phyloP scores from a whole-genome alignment of 2,797 vertebrate genomes.

The Microcaecilia unicolor region DNA sequence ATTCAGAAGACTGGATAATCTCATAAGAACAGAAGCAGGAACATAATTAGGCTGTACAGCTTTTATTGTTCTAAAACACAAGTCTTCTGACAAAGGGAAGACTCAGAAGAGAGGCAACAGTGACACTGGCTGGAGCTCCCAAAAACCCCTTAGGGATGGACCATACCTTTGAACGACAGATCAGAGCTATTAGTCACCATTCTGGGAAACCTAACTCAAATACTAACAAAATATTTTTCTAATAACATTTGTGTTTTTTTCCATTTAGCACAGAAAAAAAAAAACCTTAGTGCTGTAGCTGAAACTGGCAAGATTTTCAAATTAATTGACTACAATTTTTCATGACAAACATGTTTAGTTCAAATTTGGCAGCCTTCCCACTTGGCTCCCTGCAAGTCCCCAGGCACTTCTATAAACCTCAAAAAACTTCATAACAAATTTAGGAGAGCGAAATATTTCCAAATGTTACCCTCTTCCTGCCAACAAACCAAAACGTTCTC shows the following conservation, averaged over 20 bases:
- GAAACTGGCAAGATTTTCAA: constrained; percentile 53
- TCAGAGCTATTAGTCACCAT: too few species aligned
- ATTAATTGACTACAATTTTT: constrained; percentile 59
- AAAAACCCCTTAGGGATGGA: too few species aligned
- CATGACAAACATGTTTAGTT: constrained; percentile 45
- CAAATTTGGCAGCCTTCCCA: constrained; percentile 39
- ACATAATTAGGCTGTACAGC: too few species aligned
- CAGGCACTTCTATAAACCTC: constrained; percentile 50
- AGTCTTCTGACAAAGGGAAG: too few species aligned
- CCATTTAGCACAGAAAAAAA: constrained; percentile 38
- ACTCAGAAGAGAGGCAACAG: too few species aligned
- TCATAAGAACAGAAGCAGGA: too few species aligned
- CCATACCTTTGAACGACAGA: too few species aligned
- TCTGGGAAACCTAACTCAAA: background rate
- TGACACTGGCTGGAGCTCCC: too few species aligned
- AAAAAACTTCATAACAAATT: constrained; percentile 44
- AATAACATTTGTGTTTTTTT: too few species aligned
- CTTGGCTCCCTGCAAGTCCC: constrained; percentile 38
- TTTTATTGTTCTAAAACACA: too few species aligned
- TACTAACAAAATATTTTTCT: background rate
- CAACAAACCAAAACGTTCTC: constrained; percentile 37
- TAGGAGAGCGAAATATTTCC: constrained; percentile 37
- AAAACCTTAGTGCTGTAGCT: constrained; percentile 43
- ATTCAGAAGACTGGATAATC: too few species aligned
- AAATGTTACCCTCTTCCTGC: constrained; percentile 40